phyloP scores from a whole-genome alignment of 2,113 vertebrate species.

The Colinus virginianus region DNA sequence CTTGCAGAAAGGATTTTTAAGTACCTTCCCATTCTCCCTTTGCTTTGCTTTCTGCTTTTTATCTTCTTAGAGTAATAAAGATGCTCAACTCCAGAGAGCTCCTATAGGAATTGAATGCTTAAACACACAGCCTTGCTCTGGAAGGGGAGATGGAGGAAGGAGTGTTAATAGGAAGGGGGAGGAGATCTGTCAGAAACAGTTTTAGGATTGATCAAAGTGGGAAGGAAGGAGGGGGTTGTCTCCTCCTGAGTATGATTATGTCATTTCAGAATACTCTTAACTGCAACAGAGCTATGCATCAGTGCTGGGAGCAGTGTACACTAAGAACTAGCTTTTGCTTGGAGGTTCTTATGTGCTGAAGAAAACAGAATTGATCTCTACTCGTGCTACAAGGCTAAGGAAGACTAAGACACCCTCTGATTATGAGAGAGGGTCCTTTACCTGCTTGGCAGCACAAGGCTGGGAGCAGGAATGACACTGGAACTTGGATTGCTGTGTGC shows the following conservation, averaged over 20 bases:
- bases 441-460: neutral
- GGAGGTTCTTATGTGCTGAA: too few relatives aligned
- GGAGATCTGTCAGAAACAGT: neutral
- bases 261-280: rapidly evolving
- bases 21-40: neutral
- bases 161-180: neutral
- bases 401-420: neutral
- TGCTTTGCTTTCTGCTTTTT: slow-evolving; percentile 48
- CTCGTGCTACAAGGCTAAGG: neutral
- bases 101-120: neutral
- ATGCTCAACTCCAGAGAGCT: neutral
- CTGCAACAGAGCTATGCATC: neutral
- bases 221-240: neutral
- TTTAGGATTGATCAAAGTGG: neutral
- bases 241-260: neutral
- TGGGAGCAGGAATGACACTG: neutral
- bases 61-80: slow-evolving; percentile 37
- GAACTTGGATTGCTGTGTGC: rapidly evolving
- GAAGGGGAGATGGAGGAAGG: neutral
- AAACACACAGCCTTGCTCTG: neutral
- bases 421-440: neutral
- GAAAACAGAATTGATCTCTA: rapidly evolving
- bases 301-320: neutral
- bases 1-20: slow-evolving; percentile 53
- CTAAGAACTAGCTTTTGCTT: neutral